Base-by-base conservation (phyloP, 2,797 vertebrate species). In the Stomatorhinus walkeri region DNA sequence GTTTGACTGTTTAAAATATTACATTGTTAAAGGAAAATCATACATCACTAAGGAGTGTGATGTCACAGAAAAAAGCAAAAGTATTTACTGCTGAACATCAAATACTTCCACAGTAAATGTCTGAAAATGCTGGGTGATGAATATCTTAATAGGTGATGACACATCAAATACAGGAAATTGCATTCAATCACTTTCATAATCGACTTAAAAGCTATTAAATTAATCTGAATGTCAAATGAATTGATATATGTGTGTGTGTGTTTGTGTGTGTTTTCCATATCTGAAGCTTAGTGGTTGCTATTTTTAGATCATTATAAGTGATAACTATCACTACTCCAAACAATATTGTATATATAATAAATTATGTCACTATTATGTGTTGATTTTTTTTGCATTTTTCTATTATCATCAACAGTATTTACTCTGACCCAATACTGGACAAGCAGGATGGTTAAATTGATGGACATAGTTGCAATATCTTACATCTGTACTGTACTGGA, bases 1-100 rank as follows among this genome's bases (percentile, higher is more conserved):
- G 76, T 81, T 43, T 81, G 36, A 43, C 76, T 81, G 40, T 79
- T 79, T 43, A 81, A 81, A 81, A 43, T 81, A 81, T 46, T 46
- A 46, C 16, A 81, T 81, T 46, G 76, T 81, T 40, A 81, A 81
- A 40, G 76, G 76, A 46, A 81, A 81, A 46, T 81, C 76, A 81
- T 81, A 81, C 40, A 81, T 81, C 76, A 81, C 76, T 22, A 36
- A 14, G 28, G 40, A 79, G 76, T 79, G 76, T 79, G 76, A 79
- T 79, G 40, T 40, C 76, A 79, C 40, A 79, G 76, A 81, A 46
- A 43, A 81, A 81, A 81, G 40, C 46, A 9, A n/a, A 81, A n/a
- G 76, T 81, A 46, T 81, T 40, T 81, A 81, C 36, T 46, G 40
- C 19, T 81, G 40, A 46, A 46, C 36, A 16, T 81, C 40, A 81